These are phyloP conservation scores for Anguilla pacifica DNA, from an alignment of 2,797 vertebrate species.

Conservation along the genomic window DNA sequence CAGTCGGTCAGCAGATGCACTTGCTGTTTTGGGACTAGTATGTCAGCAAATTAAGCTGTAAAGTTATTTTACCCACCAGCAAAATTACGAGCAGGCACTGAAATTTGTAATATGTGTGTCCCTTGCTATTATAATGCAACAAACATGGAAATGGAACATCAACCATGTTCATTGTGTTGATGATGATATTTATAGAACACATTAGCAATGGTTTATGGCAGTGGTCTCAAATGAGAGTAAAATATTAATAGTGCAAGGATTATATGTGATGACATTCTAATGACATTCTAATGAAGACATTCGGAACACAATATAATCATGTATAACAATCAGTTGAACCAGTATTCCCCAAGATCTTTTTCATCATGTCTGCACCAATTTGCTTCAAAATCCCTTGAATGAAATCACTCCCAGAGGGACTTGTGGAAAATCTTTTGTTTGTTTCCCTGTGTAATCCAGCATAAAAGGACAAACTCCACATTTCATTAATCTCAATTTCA, in stretches of 20 bases:
- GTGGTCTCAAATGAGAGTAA: slow-evolving; percentile 13
- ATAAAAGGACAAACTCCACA: slow-evolving; percentile 23
- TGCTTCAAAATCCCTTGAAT: background rate
- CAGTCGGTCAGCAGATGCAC: slow-evolving; percentile 12
- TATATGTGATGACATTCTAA: background rate
- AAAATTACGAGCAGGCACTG: slow-evolving; percentile 6
- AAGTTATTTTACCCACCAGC: slow-evolving; percentile 6
- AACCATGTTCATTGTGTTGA: slow-evolving; percentile 8
- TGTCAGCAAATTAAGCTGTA: slow-evolving; percentile 20
- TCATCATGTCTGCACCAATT: slow-evolving; percentile 3
- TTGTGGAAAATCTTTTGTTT: background rate
- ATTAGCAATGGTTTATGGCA: background rate
- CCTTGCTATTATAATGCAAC: background rate
- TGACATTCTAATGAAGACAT: background rate
- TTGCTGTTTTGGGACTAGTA: slow-evolving; percentile 18
- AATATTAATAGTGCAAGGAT: background rate
- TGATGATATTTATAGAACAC: background rate
- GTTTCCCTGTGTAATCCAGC: slow-evolving; percentile 1
- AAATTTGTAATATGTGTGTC: background rate
- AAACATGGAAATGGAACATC: background rate
- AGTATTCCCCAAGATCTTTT: slow-evolving; percentile 18
- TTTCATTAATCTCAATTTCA: background rate
- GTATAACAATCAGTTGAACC: background rate
- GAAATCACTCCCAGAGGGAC: slow-evolving; percentile 18
- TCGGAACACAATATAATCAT: slow-evolving; percentile 6